Evolutionary conservation across 2,797 vertebrate genomes (phyloP), one percentile per base, ranked within the genome.

Genomic region (Poecilia gillii): DNA sequence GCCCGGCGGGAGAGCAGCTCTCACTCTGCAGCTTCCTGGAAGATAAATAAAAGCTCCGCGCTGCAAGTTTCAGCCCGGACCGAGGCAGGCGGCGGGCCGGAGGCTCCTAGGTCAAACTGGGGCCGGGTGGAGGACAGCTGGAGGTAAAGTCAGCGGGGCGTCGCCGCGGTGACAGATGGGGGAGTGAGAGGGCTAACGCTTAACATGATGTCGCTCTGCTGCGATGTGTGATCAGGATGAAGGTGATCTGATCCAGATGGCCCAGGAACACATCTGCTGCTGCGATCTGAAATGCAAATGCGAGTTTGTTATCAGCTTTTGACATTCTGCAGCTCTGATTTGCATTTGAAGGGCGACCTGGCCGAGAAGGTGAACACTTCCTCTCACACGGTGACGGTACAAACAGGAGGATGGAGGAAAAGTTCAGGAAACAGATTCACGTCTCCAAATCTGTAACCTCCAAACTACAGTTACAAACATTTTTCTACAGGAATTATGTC

Each of bases 1-100:
- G 86, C 93, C 90, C 84, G n/a, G 90, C 62, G 82, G 93, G 91
- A 81, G 88, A 92, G 84, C 84, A 76, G 88, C 87, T 90, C 90
- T 90, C 91, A 93, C 77, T 84, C 84, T n/a, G 74, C 64, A 39
- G 25, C 81, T 13, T 76, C 20, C 45, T 74, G 39, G 55, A 77
- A 80, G 83, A 84, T 84, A 77, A 82, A 74, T 70, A 77, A 43
- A 16, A 25, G 28, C 62, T 74, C 49, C 66, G 75, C 41, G 68
- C 46, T 1, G 4, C 70, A 55, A 66, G 70, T 76, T 49, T 62
- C 23, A 8, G 72, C 75, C 41, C 71, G 68, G 66, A 55, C n/a
- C 8, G 51, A 75, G 71, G 79, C 3, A 12, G 62, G 14, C 5
- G 6, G 70, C 28, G 68, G 73, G 73, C 62, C 33, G 57, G 31